phyloP scores from a whole-genome alignment of 2,113 vertebrate species.

The Ochotona curzoniae region DNA sequence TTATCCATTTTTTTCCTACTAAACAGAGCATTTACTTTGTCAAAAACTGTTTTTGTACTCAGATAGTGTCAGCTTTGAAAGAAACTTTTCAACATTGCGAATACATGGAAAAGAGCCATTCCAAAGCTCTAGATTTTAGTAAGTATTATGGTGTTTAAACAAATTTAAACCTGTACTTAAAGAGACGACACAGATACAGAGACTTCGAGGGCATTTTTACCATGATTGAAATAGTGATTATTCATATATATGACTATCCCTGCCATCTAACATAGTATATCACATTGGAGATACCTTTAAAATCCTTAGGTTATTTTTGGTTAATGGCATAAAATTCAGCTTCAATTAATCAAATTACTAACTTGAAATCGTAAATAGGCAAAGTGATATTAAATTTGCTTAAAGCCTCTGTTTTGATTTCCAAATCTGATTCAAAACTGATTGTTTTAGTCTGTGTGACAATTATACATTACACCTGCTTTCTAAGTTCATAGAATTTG shows the following conservation, averaged over 20 bases:
- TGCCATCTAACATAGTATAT: neutral
- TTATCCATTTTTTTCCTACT: neutral
- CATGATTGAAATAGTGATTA: neutral
- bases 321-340: neutral
- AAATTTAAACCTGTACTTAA: neutral
- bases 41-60: neutral
- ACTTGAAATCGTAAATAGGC: neutral
- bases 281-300: neutral
- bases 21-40: neutral
- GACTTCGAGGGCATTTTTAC: neutral
- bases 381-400: neutral
- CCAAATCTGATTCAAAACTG: constrained; percentile 2
- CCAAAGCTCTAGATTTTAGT: neutral
- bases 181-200: neutral
- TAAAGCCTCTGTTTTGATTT: constrained; percentile 21
- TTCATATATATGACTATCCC: neutral
- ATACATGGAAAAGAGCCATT: neutral
- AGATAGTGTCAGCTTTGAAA: neutral
- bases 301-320: neutral
- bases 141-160: neutral
- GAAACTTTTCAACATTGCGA: neutral
- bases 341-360: neutral
- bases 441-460: neutral
- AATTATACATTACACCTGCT: neutral
- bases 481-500: neutral